A percentile compares a stretch with the other conserved stretches of the same genome.
These are phyloP conservation scores for Gasterosteus nipponicus DNA, from an alignment of 2,113 vertebrate species.

Conservation along the genomic window DNA sequence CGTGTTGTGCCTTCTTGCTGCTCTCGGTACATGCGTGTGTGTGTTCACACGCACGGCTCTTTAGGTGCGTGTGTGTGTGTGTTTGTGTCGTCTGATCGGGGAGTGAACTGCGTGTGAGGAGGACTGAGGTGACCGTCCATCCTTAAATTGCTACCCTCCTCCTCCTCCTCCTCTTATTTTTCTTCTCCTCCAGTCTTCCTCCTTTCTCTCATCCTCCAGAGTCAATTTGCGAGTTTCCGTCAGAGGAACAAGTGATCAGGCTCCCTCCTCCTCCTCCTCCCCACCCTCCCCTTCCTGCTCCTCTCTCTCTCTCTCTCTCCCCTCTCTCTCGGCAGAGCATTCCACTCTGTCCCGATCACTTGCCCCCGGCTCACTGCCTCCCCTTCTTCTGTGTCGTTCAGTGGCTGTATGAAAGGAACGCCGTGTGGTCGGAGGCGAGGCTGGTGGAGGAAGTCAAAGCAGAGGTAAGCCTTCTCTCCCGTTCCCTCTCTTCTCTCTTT, in stretches of 20 bases:
- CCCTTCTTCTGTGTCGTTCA: slow-evolving; percentile 79
- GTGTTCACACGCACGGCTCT: not conserved
- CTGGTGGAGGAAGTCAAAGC: slow-evolving; percentile 86
- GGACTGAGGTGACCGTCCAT: slow-evolving; percentile 41
- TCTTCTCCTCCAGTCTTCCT: slow-evolving; percentile 46
- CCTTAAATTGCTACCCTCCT: slow-evolving; percentile 31
- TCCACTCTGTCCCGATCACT: slow-evolving; percentile 74
- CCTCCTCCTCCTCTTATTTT: slow-evolving; percentile 4
- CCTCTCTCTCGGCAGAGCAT: slow-evolving; percentile 72
- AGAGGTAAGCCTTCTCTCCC: slow-evolving; percentile 85
- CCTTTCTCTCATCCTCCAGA: slow-evolving; percentile 69
- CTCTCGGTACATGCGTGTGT: slow-evolving; percentile 33
- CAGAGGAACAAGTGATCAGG: slow-evolving; percentile 78
- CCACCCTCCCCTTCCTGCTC: slow-evolving; percentile 68
- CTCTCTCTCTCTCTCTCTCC: slow-evolving; percentile 37
- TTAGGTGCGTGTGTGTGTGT: slow-evolving; percentile 34
- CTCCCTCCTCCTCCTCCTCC: slow-evolving; percentile 62
- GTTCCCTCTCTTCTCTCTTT: slow-evolving; percentile 27
- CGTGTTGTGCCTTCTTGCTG: slow-evolving; percentile 47
- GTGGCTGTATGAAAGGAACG: slow-evolving; percentile 86
- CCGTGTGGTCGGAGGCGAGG: slow-evolving; percentile 81
- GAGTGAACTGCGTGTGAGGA: slow-evolving; percentile 17
- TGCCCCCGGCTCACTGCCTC: slow-evolving; percentile 71
- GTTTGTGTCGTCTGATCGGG: slow-evolving; percentile 4
- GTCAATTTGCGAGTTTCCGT: slow-evolving; percentile 76